Evolutionary conservation across 1,140 invertebrate species (phyloP).

Genomic region (Diorhabda carinulata): DNA sequence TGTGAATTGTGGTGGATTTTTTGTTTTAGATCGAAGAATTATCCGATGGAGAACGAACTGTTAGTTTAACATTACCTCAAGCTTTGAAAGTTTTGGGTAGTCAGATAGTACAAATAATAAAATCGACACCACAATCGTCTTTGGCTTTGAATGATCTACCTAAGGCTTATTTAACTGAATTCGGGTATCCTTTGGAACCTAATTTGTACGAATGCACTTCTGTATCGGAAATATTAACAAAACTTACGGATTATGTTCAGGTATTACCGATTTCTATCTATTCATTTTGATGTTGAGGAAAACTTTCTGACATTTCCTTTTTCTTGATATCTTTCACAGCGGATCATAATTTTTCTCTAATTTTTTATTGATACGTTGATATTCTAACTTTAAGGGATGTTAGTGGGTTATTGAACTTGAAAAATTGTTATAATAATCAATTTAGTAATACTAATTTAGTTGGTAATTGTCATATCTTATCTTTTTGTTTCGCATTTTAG

Average conservation of each 20-base stretch:
- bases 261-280: constrained; percentile 18
- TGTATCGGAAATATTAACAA: constrained; percentile 53
- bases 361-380: too few relatives aligned
- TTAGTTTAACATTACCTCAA: constrained; percentile 55
- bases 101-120: constrained; percentile 55
- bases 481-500: too few relatives aligned
- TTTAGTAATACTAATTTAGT: too few relatives aligned
- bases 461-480: too few relatives aligned
- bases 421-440: too few relatives aligned
- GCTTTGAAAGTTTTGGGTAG: constrained; percentile 55
- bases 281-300: too few relatives aligned
- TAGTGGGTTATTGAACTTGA: too few relatives aligned
- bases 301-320: too few relatives aligned
- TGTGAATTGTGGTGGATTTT: not conserved
- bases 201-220: constrained; percentile 54
- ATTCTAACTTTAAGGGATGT: too few relatives aligned
- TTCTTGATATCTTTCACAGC: too few relatives aligned
- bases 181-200: constrained; percentile 58
- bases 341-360: too few relatives aligned
- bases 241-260: constrained; percentile 49
- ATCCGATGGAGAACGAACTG: constrained; percentile 54
- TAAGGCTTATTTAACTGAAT: constrained; percentile 54
- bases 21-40: constrained; percentile 52
- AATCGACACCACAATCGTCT: constrained; percentile 45
- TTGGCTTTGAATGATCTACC: constrained; percentile 51